A percentile compares a stretch with the other conserved stretches of the same genome.
Conservation (phyloP, 2,888 invertebrate genomes). For the Luperina nickerlii region DNA sequence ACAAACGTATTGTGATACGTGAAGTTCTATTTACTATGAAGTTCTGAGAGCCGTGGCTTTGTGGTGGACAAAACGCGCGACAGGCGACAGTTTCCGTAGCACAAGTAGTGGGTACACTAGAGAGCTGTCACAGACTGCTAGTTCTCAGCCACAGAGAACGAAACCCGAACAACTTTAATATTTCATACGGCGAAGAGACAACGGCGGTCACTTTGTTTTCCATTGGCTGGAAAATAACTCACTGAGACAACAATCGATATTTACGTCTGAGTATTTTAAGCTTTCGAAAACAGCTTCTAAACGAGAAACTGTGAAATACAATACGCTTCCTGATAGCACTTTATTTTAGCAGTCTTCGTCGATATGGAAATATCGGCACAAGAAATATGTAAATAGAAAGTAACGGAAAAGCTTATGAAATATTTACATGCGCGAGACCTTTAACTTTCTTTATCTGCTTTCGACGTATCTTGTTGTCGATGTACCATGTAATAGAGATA, state of each 20-base stretch:
- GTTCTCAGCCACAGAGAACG: slow-evolving; percentile 31
- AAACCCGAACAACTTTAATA: slow-evolving; percentile 51
- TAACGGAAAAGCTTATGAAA: slow-evolving; percentile 48
- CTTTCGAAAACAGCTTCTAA: slow-evolving; percentile 35
- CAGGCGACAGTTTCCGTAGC: slow-evolving; percentile 46
- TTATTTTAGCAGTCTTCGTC: slow-evolving; percentile 4
- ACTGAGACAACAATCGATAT: slow-evolving; percentile 57
- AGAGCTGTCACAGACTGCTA: slow-evolving; percentile 54
- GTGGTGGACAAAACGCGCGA: slow-evolving; percentile 41
- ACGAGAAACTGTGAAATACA: slow-evolving; percentile 23
- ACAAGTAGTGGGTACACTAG: slow-evolving; percentile 42
- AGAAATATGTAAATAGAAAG: slow-evolving; percentile 36
- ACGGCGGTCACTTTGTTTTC: slow-evolving; percentile 45
- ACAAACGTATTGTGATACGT: slow-evolving; percentile 20
- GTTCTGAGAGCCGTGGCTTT: slow-evolving; percentile 43
- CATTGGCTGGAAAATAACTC: slow-evolving; percentile 50
- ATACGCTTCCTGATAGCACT: slow-evolving; percentile 8
- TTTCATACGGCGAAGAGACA: slow-evolving; percentile 47
- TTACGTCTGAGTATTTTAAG: slow-evolving; percentile 44
- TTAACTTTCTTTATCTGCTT: slow-evolving; percentile 39
- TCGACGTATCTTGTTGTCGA: slow-evolving; percentile 16
- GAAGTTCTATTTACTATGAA: slow-evolving; percentile 33
- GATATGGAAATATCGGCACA: slow-evolving; percentile 25
- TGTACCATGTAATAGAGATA: slow-evolving; percentile 36
- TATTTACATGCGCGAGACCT: slow-evolving; percentile 41